phyloP scores from a whole-genome alignment of 2,113 vertebrate genomes.

The Daboia siamensis region DNA sequence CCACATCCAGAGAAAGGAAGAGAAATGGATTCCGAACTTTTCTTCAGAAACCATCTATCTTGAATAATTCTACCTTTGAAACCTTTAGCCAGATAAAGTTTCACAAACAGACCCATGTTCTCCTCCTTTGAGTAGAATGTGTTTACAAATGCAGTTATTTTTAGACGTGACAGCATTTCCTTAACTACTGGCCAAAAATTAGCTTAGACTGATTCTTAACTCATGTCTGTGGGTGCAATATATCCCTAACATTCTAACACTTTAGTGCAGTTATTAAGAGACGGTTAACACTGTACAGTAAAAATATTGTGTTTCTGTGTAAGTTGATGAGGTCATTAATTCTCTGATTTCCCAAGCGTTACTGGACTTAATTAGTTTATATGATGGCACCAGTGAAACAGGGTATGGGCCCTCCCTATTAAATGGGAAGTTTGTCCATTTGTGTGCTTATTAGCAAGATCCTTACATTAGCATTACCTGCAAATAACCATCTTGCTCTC shows the following conservation, averaged over 20 bases:
- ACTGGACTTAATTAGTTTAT: background rate
- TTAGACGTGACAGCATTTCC: conserved; percentile 56
- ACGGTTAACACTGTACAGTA: background rate
- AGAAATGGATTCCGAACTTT: conserved; percentile 5
- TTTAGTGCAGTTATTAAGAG: no score
- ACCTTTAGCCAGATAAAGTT: conserved; percentile 33
- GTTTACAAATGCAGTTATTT: background rate
- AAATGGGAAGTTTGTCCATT: background rate
- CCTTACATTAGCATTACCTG: background rate
- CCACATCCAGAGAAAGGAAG: fast-evolving
- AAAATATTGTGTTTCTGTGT: background rate
- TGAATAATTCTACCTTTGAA: conserved; percentile 43
- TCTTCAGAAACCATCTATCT: conserved; percentile 48
- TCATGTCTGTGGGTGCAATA: fast-evolving
- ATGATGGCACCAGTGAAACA: background rate
- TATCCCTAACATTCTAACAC: background rate
- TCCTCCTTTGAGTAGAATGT: conserved; percentile 23
- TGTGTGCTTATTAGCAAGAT: background rate
- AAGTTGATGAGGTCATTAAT: background rate
- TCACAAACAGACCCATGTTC: conserved; percentile 52
- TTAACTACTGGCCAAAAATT: conserved; percentile 17
- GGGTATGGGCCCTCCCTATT: background rate
- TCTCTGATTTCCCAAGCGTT: background rate
- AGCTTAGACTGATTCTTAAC: background rate
- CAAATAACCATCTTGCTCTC: background rate